Evolutionary conservation across 1,140 invertebrate genomes (phyloP).

Genomic region (Drosophila ambigua): DNA sequence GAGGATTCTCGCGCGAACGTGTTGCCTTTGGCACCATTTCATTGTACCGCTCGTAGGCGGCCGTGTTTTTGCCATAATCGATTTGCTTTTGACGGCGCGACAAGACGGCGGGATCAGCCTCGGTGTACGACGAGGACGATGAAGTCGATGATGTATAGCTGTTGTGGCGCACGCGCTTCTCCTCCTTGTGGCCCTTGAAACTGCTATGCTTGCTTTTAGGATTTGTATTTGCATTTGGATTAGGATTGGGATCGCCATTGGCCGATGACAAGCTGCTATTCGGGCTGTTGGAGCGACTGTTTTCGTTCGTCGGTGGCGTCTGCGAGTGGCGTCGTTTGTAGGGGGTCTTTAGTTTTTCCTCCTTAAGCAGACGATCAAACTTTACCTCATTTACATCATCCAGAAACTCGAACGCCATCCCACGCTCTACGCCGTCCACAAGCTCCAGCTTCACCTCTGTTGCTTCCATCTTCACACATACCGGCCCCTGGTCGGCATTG

Average conservation of each 20-base stretch:
- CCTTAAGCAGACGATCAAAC: slow-evolving; percentile 76
- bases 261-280: slow-evolving; percentile 62
- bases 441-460: slow-evolving; percentile 24
- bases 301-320: slow-evolving; percentile 64
- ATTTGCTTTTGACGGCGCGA: slow-evolving; percentile 95
- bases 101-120: slow-evolving; percentile 90
- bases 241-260: slow-evolving; percentile 28
- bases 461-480: slow-evolving; percentile 29
- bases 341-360: slow-evolving; percentile 83
- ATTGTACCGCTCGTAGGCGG: slow-evolving; percentile 93
- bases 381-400: slow-evolving; percentile 79
- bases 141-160: slow-evolving; percentile 73
- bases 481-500: neutral
- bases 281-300: slow-evolving; percentile 74
- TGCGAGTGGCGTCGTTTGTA: slow-evolving; percentile 79
- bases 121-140: slow-evolving; percentile 85
- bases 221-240: slow-evolving; percentile 4
- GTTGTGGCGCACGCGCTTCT: slow-evolving; percentile 71
- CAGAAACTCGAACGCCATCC: slow-evolving; percentile 75
- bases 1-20: slow-evolving; percentile 90
- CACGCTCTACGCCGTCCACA: slow-evolving; percentile 28
- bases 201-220: slow-evolving; percentile 4
- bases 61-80: slow-evolving; percentile 97
- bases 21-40: slow-evolving; percentile 86
- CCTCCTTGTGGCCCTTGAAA: slow-evolving; percentile 54